Conservation (phyloP, 2,797 vertebrate species). For the Alfaro cultratus region DNA sequence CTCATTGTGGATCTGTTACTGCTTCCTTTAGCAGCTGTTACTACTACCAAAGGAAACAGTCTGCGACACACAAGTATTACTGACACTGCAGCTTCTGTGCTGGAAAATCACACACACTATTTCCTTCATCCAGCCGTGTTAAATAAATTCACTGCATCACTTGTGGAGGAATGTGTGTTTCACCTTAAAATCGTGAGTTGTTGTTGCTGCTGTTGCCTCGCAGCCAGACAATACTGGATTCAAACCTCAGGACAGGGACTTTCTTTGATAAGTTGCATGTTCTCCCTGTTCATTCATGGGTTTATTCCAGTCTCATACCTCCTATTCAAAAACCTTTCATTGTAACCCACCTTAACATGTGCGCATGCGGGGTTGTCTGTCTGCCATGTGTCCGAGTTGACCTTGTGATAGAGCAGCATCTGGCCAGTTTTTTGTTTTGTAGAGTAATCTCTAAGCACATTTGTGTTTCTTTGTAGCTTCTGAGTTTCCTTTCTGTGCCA, state of each 20-base stretch:
- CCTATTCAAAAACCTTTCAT: background rate
- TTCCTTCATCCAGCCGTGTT: conserved; percentile 27
- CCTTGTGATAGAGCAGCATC: background rate
- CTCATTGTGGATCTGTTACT: conserved; percentile 14
- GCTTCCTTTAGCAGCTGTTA: conserved; percentile 17
- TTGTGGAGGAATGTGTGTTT: conserved; percentile 46
- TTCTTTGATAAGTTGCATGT: background rate
- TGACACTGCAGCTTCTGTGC: conserved; percentile 46
- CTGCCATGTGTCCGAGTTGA: background rate
- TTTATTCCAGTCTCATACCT: background rate
- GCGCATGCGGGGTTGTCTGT: background rate
- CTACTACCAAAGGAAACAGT: too few relatives aligned
- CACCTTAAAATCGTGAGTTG: background rate
- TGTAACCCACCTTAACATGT: background rate
- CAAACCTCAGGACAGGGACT: background rate
- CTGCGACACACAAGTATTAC: conserved; percentile 31
- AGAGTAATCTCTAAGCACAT: background rate
- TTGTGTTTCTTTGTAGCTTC: background rate
- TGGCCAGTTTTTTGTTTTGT: background rate
- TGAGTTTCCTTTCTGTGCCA: background rate
- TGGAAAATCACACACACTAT: conserved; percentile 46
- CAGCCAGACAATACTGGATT: background rate
- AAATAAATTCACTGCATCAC: conserved; percentile 37
- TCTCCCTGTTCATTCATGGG: background rate
- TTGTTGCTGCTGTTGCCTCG: background rate